Evolutionary conservation across 2,113 vertebrate species (phyloP).

Genomic region (Eonycteris spelaea): DNA sequence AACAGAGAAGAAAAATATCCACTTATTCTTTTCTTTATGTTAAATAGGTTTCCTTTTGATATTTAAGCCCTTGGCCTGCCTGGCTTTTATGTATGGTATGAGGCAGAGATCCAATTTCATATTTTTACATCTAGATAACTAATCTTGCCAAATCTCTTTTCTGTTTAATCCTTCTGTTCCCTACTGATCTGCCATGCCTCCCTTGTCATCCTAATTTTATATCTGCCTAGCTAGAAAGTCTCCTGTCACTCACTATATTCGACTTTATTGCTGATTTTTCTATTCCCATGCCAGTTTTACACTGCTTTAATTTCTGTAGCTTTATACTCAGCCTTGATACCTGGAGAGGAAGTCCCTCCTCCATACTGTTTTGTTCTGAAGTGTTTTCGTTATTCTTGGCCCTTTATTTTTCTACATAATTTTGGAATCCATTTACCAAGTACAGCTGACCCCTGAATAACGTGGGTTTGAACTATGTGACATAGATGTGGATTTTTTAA

Average conservation of each 20-base stretch:
- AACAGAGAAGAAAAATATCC: background rate
- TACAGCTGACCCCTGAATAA: background rate
- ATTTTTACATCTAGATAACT: background rate
- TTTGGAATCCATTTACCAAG: background rate
- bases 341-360: background rate
- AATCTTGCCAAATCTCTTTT: background rate
- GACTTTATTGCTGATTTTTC: background rate
- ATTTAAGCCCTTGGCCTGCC: background rate
- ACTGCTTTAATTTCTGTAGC: background rate
- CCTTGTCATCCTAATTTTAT: background rate
- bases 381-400: background rate
- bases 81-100: background rate
- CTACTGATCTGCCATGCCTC: background rate
- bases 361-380: background rate
- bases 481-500: background rate
- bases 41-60: conserved; percentile 3
- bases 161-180: background rate
- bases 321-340: background rate
- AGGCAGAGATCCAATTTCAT: background rate
- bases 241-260: background rate
- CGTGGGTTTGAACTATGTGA: background rate
- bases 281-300: background rate
- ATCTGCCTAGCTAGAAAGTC: background rate
- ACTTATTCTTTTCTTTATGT: background rate
- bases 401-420: background rate